Percentiles rank a stretch among this genome's conserved stretches.
phyloP scores from a whole-genome alignment of 2,888 invertebrate genomes.

The Ommatoiulus sabulosus region DNA sequence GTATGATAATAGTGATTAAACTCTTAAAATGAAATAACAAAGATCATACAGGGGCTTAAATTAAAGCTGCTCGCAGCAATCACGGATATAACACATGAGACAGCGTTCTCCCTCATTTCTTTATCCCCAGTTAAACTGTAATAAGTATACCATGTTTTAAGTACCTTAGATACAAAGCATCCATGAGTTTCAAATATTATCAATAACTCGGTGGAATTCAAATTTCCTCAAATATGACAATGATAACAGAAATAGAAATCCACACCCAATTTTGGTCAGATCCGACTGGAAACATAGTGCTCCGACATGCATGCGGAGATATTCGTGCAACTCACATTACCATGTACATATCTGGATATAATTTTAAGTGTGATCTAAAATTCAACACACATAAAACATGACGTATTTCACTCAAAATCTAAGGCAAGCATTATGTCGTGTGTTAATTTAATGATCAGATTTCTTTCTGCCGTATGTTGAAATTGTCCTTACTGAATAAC shows the following conservation, averaged over 20 bases:
- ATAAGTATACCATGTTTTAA: constrained; percentile 3
- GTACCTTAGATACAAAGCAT: not conserved
- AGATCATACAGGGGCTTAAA: constrained; percentile 47
- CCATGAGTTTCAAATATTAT: not conserved
- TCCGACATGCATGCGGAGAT: not conserved
- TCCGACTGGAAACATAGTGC: not conserved
- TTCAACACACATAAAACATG: not conserved
- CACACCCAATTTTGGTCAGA: not conserved
- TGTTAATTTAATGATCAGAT: not conserved
- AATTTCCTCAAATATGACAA: not conserved
- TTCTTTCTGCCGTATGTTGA: not conserved
- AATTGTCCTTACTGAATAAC: not conserved
- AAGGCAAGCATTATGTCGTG: not conserved
- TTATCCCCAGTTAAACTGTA: not conserved
- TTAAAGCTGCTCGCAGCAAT: constrained; percentile 28
- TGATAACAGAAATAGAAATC: not conserved
- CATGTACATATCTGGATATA: not conserved
- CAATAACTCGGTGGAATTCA: not conserved
- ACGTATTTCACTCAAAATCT: not conserved
- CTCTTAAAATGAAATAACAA: constrained; percentile 53
- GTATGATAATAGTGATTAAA: constrained; percentile 51
- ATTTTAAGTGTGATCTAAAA: not conserved
- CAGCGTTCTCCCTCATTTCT: not conserved
- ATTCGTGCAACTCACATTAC: not conserved
- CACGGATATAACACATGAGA: not conserved